Evolutionary conservation across 2,113 vertebrate genomes (phyloP).

Genomic region (Bubo scandiacus): DNA sequence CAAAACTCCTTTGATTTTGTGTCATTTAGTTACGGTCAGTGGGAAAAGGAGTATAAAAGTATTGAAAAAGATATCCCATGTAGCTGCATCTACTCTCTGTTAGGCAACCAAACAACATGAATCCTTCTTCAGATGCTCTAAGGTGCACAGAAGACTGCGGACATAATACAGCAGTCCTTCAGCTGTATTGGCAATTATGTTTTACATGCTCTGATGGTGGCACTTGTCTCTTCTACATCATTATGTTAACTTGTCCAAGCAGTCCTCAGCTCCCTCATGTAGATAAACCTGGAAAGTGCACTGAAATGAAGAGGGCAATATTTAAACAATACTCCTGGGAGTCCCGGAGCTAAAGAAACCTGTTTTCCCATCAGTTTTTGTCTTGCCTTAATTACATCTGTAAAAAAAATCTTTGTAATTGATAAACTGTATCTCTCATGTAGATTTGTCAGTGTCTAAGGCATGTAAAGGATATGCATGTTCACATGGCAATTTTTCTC

Average conservation of each 20-base stretch:
- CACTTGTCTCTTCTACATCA: not conserved
- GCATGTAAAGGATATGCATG: not conserved
- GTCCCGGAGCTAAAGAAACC: not conserved
- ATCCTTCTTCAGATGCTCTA: not conserved
- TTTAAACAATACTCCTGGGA: not conserved
- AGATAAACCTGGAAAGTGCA: not conserved
- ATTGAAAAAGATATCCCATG: not conserved
- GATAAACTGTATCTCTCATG: not conserved
- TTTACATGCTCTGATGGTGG: not conserved
- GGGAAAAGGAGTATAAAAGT: not conserved
- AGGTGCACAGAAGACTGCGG: not conserved
- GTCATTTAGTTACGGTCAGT: not conserved
- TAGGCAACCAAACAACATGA: not conserved
- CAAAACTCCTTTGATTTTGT: not conserved
- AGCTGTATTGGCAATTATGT: not conserved
- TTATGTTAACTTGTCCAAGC: not conserved
- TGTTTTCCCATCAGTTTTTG: not conserved
- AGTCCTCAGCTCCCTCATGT: not conserved
- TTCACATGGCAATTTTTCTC: not conserved
- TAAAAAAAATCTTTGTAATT: not conserved
- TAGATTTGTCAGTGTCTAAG: not conserved
- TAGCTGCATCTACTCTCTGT: not conserved
- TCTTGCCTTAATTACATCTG: not conserved
- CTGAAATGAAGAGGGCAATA: not conserved
- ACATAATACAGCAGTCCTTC: not conserved